Percentiles rank a stretch among this genome's conserved stretches.
phyloP scores from a whole-genome alignment of 2,113 vertebrate genomes.

The Siniperca knerii region DNA sequence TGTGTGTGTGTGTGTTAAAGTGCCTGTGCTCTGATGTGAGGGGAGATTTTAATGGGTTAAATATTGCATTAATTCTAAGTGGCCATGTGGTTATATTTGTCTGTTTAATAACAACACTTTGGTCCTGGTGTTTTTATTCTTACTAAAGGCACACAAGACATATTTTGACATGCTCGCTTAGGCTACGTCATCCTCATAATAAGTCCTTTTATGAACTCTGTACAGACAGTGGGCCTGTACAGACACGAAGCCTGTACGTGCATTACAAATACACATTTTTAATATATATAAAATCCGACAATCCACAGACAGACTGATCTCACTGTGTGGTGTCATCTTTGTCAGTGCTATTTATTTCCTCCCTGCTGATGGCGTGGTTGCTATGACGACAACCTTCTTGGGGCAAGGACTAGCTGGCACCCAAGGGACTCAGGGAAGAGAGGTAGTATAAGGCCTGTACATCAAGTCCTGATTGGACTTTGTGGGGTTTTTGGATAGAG shows the following conservation, averaged over 20 bases:
- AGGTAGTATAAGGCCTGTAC: constrained; percentile 13
- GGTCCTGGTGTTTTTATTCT: neutral
- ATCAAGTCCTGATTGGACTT: constrained; percentile 32
- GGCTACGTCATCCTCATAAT: constrained; percentile 32
- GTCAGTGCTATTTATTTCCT: constrained; percentile 46
- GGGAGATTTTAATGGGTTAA: neutral
- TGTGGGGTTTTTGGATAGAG: neutral
- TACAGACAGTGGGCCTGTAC: neutral
- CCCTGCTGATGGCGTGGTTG: constrained; percentile 81
- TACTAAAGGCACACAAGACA: neutral
- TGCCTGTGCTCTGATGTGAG: neutral
- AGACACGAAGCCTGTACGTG: neutral
- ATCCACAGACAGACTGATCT: neutral
- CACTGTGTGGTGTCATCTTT: constrained; percentile 58
- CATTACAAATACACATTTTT: neutral
- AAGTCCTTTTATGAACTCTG: constrained; percentile 28
- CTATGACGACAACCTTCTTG: constrained; percentile 84
- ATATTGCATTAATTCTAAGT: neutral
- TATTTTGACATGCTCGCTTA: constrained; percentile 22
- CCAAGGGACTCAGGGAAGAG: constrained; percentile 61
- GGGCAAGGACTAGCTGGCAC: constrained; percentile 78
- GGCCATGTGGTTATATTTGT: neutral
- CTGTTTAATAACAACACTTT: neutral
- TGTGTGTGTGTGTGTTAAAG: neutral
- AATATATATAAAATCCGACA: neutral